Evolutionary conservation across 2,113 vertebrate species (phyloP), one percentile per base, ranked within the genome.

Genomic region (Rhinoderma darwinii): DNA sequence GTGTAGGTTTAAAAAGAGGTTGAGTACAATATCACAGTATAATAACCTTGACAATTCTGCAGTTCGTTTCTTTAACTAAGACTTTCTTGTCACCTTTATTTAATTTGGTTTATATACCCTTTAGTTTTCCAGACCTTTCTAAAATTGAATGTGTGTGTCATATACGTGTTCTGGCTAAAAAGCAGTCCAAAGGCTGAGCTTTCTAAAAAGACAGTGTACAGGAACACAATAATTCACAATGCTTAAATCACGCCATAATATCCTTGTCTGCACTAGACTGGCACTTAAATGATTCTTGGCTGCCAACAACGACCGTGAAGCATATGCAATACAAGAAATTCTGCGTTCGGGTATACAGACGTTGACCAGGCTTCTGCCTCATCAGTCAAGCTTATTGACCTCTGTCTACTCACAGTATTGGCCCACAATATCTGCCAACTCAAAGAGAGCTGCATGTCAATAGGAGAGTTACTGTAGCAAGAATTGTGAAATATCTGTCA

Each of bases 311-410:
- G 50, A 54, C 18, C 47, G 66, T 74, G 68, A 74, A 86, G 68
- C 78, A 74, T 74, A 82, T 82, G 78, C 78, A 61, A 54, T 87
- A 86, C 35, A 74, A 82, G 37, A 47, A 82, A 74, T 87, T 73
- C 51, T 87, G 30, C 17, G 37, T 82, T 87, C 35, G n/a, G 85
- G 25, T 80, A 86, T 72, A 50, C 35, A 86, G 44, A 72, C 56
- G 37, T 82, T 82, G 85, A 87, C 78, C 85, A 87, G 68, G 43
- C 50, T 82, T 82, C 78, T 87, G 78, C 76, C 85, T 87, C 78
- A 87, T 87, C 85, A 87, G 66, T 87, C 78, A 87, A 82, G 78
- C 77, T 87, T 87, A 87, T 87, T 87, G 85, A 87, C 85, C 85
- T 72, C 77, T 74, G 85, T 87, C 85, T 82, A n/a, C 39, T 43